Base-by-base conservation (phyloP, 2,888 invertebrate genomes). In the Athripsodes cinereus region DNA sequence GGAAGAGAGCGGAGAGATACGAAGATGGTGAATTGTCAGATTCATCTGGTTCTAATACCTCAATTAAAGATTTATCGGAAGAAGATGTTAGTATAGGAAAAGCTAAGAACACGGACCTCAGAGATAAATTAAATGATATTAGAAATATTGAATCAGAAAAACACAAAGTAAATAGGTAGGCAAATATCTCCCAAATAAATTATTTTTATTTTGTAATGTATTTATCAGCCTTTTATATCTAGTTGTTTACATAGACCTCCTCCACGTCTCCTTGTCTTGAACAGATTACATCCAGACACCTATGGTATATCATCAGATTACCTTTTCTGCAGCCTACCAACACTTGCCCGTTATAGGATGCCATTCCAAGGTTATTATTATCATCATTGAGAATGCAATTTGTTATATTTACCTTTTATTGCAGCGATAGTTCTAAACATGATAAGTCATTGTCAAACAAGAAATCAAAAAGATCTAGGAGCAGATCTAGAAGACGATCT, bases 21-120 rank as follows among this genome's bases (percentile, higher is more conserved):
- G 85, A 85, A 71, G 84, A 85, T 64, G 85, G 84, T 1, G 84
- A 85, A 71, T 74, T 83, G 58, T 76, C 82, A 8, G 78, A 77
- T 58, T 73, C 62, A 21, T 57, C 63, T 10, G 55, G 34, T 66
- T 71, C 74, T 55, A 74, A 78, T 52, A 78, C 76, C 64, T 76
- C 79, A 21, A 65, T 66, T 8, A 2, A 78, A 76, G 64, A 71
- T 74, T 1, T 52, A 22, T 74, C 78, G 2, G 78, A 79, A 58
- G 75, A 75, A 35, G 76, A 78, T 26, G 54, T 54, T 22, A 54
- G 54, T 22, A 31, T 20, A 2, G 57, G 57, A 18, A 22, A 40
- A 6, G 19, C 22, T 18, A 72, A 74, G 47, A 31, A 31, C 1
- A 34, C 55, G 1, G 62, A 64, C 49, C 26, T 59, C n/a, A 47